Evolutionary conservation across 2,113 vertebrate genomes (phyloP), one percentile per base, ranked within the genome.

Genomic region (Neodontobutis hainanensis): DNA sequence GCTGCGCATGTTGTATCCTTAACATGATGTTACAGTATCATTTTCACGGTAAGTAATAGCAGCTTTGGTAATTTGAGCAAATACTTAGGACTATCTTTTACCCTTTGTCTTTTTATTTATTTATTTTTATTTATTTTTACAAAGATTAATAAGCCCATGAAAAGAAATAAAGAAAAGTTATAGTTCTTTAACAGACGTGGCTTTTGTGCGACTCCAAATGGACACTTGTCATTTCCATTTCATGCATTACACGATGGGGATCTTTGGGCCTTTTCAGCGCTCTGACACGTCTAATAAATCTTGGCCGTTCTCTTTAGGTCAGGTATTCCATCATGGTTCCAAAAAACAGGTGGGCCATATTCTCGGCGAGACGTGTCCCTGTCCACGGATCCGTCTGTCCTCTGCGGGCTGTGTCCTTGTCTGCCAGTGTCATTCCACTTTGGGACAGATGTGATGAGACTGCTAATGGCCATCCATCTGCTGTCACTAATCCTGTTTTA

Each of bases 371-470:
- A 70, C 71, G 27, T 62, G 65, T 61, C 51, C 70, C 42, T n/a
- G 62, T 81, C 81, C 81, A 61, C 44, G 16, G 64, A 75, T 67
- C 66, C 42, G 75, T 73, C 70, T 73, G 86, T 89, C 86, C 84
- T 90, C 71, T 75, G 5, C 51, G 42, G 74, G 77, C 63, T 65
- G 56, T 4, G 90, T 93, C 92, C 91, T 92, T 91, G 91, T 87
- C 78, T 62, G 62, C 77, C 80, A 19, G 78, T 89, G 88, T 88
- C 82, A 61, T 63, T 78, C 58, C 53, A n/a, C 61, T 32, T 57
- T 0, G 46, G 71, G 64, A 78, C 85, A 65, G 82, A 90, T 91
- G 90, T 89, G 85, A 89, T 86, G 82, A 56, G 89, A 90, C 84
- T 92, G 87, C 82, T 83, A 89, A 91, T 87, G 27, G 63, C 4